phyloP scores from a whole-genome alignment of 1,140 invertebrate species.

The Meloidogyne floridensis region DNA sequence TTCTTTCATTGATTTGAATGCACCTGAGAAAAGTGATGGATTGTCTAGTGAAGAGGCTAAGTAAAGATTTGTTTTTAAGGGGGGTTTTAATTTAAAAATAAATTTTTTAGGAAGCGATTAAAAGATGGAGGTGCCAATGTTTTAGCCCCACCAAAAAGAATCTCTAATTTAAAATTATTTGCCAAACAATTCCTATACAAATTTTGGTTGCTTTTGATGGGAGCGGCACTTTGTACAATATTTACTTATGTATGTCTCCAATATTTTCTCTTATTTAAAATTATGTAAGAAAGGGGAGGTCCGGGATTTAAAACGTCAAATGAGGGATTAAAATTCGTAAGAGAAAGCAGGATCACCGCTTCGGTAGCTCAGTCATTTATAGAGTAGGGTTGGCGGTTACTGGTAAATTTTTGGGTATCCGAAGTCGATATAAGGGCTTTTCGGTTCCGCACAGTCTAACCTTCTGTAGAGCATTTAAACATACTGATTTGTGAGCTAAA shows the following conservation, averaged over 20 bases:
- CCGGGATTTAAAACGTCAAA: too few species aligned
- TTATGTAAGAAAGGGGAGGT: conserved; percentile 18
- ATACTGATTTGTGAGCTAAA: too few species aligned
- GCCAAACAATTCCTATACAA: conserved; percentile 62
- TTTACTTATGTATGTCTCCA: conserved; percentile 15
- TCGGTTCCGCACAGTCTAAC: too few species aligned
- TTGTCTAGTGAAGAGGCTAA: conserved; percentile 54
- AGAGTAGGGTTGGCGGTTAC: too few species aligned
- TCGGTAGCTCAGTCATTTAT: too few species aligned
- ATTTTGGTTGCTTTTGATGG: conserved; percentile 63
- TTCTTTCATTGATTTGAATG: conserved; percentile 58
- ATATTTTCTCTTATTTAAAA: conserved; percentile 48
- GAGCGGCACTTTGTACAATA: conserved; percentile 29
- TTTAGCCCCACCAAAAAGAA: conserved; percentile 51
- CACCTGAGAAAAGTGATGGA: conserved; percentile 62
- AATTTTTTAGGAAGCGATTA: conserved; percentile 54
- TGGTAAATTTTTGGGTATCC: too few species aligned
- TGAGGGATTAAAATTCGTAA: too few species aligned
- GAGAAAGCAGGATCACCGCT: too few species aligned
- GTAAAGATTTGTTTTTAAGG: conserved; percentile 25
- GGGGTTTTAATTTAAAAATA: conserved; percentile 15
- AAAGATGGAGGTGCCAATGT: conserved; percentile 59
- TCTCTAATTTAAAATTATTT: conserved; percentile 52
- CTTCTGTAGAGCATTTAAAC: too few species aligned
- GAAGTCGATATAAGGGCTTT: too few species aligned